Percentiles rank a stretch among this genome's conserved stretches.
phyloP scores from a whole-genome alignment of 2,113 vertebrate genomes.

The Nematolebias whitei region DNA sequence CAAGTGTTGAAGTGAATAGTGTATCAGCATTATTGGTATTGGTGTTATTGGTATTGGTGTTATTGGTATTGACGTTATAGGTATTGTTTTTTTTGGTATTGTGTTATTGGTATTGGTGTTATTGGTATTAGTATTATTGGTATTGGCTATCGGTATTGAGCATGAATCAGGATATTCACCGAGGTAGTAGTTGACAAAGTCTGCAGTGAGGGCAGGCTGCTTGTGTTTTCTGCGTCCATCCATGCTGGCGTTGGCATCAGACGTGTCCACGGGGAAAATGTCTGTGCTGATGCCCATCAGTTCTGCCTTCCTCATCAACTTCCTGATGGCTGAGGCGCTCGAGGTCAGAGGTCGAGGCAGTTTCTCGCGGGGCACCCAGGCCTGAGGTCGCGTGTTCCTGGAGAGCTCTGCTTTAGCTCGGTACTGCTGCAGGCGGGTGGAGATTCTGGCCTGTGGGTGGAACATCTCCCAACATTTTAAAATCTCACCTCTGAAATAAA shows the following conservation, averaged over 20 bases:
- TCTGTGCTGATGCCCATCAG: conserved; percentile 99
- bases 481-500: background rate
- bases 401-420: conserved; percentile 94
- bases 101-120: too few species aligned
- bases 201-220: conserved; percentile 94
- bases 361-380: conserved; percentile 97
- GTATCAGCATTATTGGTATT: too few species aligned
- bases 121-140: too few species aligned
- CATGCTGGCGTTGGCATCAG: conserved; percentile 92
- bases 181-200: conserved; percentile 99
- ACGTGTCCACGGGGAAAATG: conserved; percentile 96
- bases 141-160: too few species aligned
- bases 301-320: conserved; percentile 96
- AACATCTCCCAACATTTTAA: background rate
- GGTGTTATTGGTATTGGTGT: too few species aligned
- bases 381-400: conserved; percentile 93
- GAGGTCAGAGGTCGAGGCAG: conserved; percentile 93
- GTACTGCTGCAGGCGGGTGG: conserved; percentile 93
- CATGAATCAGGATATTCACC: too few species aligned
- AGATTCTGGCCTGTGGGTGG: conserved; percentile 87
- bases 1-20: too few species aligned
- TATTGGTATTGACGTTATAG: too few species aligned
- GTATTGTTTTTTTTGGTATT: too few species aligned
- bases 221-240: conserved; percentile 97
- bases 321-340: conserved; percentile 95